A percentile compares a stretch with the other conserved stretches of the same genome.
These are phyloP conservation scores for Pseudanteris insignis DNA, from an alignment of 2,888 invertebrate species.

Conservation along the genomic window DNA sequence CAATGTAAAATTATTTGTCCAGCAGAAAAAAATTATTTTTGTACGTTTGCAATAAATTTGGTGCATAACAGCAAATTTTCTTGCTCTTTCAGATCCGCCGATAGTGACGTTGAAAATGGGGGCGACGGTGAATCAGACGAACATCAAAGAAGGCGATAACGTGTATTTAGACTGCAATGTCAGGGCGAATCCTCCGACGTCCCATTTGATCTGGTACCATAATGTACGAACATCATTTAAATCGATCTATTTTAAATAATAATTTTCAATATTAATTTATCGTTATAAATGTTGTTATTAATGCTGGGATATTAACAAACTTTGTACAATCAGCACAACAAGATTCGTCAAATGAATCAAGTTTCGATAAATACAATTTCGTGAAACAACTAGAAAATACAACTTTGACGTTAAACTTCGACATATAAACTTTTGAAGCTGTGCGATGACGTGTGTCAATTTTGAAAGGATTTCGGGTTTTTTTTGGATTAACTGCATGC, in stretches of 20 bases:
- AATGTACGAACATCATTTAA: constrained; percentile 69
- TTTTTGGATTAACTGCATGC: constrained; percentile 8
- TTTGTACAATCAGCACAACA: constrained; percentile 4
- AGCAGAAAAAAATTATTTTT: too few relatives aligned
- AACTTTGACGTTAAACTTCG: constrained; percentile 28
- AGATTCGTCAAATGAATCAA: constrained; percentile 21
- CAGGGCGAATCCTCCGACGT: constrained; percentile 83
- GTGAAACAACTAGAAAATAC: constrained; percentile 18
- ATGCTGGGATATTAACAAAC: constrained; percentile 21
- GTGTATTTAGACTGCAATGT: constrained; percentile 90
- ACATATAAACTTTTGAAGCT: constrained; percentile 19
- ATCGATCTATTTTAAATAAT: constrained; percentile 17
- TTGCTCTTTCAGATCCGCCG: constrained; percentile 77
- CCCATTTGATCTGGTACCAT: constrained; percentile 87
- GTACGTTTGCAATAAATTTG: too few relatives aligned
- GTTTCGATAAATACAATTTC: constrained; percentile 29
- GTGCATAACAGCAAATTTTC: too few relatives aligned
- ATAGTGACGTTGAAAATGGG: constrained; percentile 85
- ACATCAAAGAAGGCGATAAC: constrained; percentile 89
- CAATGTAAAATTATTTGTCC: not conserved
- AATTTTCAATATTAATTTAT: constrained; percentile 26
- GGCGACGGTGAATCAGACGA: constrained; percentile 81
- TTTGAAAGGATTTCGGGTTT: constrained; percentile 23
- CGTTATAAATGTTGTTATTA: constrained; percentile 19
- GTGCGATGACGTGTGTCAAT: constrained; percentile 23